Evolutionary conservation across 2,113 vertebrate genomes (phyloP).

Genomic region (Bujurquina vittata): DNA sequence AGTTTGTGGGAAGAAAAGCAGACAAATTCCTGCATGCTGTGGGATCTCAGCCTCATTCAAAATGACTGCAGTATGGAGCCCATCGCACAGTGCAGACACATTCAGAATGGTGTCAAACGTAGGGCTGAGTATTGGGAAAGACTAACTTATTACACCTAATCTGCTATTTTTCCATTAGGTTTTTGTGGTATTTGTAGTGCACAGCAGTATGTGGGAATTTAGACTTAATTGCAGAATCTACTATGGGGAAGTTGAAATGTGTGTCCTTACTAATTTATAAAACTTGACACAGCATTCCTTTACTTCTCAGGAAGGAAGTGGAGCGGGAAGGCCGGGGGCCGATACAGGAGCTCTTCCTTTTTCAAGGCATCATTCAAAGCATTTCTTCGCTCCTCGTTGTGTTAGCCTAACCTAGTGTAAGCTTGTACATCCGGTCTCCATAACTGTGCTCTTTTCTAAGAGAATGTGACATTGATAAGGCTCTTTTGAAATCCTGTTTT

Average conservation of each 20-base stretch:
- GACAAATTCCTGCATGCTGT: not conserved
- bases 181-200: not conserved
- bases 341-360: slow-evolving; percentile 68
- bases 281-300: slow-evolving; percentile 73
- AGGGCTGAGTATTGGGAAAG: not conserved
- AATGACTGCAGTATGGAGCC: not conserved
- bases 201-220: not conserved
- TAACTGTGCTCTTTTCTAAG: slow-evolving; percentile 64
- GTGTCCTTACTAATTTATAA: slow-evolving; percentile 42
- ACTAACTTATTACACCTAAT: not conserved
- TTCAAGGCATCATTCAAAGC: slow-evolving; percentile 77
- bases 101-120: not conserved
- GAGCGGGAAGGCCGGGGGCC: slow-evolving; percentile 58
- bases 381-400: slow-evolving; percentile 63
- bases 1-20: not conserved
- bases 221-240: not conserved
- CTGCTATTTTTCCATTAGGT: not conserved
- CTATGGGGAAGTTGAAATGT: slow-evolving; percentile 12
- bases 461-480: slow-evolving; percentile 58
- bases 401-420: slow-evolving; percentile 61
- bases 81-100: not conserved
- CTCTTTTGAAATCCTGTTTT: slow-evolving; percentile 67
- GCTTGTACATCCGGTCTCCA: slow-evolving; percentile 68
- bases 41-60: not conserved
- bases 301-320: slow-evolving; percentile 74